A percentile compares a stretch with the other conserved stretches of the same genome.
Evolutionary conservation across 2,797 vertebrate genomes (phyloP).

Genomic region (Urocyon cinereoargenteus): DNA sequence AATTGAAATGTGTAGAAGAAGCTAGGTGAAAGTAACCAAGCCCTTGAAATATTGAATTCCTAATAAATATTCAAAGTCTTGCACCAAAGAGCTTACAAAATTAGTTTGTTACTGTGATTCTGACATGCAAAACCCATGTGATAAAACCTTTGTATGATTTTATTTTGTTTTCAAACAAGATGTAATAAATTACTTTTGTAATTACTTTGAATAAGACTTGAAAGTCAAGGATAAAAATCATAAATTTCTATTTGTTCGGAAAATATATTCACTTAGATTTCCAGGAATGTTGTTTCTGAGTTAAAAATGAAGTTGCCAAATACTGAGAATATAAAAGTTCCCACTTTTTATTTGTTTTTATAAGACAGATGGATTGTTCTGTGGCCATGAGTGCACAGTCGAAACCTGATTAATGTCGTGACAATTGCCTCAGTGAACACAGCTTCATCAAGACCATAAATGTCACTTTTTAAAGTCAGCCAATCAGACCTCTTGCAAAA

Average conservation of each 20-base stretch:
- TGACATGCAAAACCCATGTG: neutral
- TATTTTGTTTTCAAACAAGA: neutral
- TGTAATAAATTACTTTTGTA: neutral
- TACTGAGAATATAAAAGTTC: neutral
- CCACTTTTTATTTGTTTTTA: neutral
- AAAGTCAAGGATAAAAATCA: neutral
- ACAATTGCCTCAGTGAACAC: neutral
- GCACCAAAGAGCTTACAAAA: neutral
- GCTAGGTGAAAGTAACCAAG: neutral
- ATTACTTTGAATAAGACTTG: constrained; percentile 28
- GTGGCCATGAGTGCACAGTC: neutral
- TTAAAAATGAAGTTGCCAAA: constrained; percentile 29
- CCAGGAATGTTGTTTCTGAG: neutral
- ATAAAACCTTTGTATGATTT: neutral
- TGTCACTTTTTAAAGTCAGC: neutral
- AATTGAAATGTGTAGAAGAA: neutral
- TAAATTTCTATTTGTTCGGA: neutral
- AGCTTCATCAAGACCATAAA: neutral
- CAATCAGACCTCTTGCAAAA: neutral
- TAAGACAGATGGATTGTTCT: neutral
- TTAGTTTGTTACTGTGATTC: neutral
- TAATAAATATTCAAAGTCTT: neutral
- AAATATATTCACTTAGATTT: neutral
- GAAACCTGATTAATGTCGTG: neutral
- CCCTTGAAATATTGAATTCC: constrained; percentile 26